Evolutionary conservation across 2,888 invertebrate species (phyloP), one percentile per base, ranked within the genome.

Genomic region (Mechanitis messenoides): DNA sequence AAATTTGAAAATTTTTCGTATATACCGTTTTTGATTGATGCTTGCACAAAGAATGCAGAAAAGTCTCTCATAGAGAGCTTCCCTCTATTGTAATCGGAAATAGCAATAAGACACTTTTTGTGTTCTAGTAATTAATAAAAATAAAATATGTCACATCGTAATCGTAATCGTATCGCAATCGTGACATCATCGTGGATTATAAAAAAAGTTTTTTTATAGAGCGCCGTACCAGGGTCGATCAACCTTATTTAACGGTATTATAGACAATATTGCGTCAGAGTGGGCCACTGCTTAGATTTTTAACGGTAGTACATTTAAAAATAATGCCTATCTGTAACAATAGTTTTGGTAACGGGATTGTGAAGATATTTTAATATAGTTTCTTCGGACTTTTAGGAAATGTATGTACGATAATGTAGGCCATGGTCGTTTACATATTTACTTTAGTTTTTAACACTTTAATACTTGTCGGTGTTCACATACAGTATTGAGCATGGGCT

Each of bases 241-340:
- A 85, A 85, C 85, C 77, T 83, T 64, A 74, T 76, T 75, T 81
- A 85, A 85, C 85, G 85, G 85, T 72, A 77, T 64, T 74, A 73
- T 72, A 64, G 68, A 69, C 72, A 59, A 71, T 63, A 58, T 73
- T 73, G 69, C 74, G 72, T 73, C 70, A 71, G 67, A 60, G 66
- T 69, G 68, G 50, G 50, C 50, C 50, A 11, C n/a, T 47, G 28
- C 47, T 20, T 50, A 50, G 50, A 50, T 50, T 35, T 6, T 50
- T 50, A 50, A 50, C 50, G 50, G 50, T 31, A 31, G 11, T 47
- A 28, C 20, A n/a, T 47, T 47, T 7, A 11, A 50, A 50, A 31
- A 50, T 50, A 50, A 50, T 50, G 50, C 31, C 11, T 42, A 42
- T 42, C 42, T 42, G 9, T 42, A 42, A 42, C 42, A 42, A 42